A percentile compares a stretch with the other conserved stretches of the same genome.
Evolutionary conservation across 2,888 invertebrate species (phyloP).

Genomic region (Priocnemis perturbator): DNA sequence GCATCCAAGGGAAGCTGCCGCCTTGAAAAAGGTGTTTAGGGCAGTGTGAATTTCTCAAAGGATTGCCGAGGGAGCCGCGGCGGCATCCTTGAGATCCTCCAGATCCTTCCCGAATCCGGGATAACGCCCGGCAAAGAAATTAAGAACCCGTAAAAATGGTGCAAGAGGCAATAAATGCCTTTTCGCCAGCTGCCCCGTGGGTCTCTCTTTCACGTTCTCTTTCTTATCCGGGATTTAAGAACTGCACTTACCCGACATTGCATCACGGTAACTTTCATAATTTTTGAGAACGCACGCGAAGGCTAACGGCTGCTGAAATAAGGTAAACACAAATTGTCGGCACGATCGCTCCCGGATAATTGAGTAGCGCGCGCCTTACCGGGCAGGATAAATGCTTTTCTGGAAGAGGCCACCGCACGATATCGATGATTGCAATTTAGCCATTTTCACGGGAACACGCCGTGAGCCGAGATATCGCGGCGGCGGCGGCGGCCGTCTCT

Average conservation of each 20-base stretch:
- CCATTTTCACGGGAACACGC: not conserved
- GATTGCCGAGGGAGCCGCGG: constrained; percentile 41
- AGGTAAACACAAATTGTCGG: constrained; percentile 33
- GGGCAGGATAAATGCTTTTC: constrained; percentile 3
- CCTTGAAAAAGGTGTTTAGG: constrained; percentile 25
- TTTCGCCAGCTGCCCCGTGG: constrained; percentile 66
- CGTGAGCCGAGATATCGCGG: not conserved
- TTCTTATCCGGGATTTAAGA: constrained; percentile 56
- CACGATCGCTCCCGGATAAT: constrained; percentile 42
- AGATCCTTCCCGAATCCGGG: constrained; percentile 41
- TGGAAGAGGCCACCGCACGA: constrained; percentile 3
- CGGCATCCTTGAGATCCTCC: constrained; percentile 52
- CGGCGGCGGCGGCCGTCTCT: not conserved
- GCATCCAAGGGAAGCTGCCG: not conserved
- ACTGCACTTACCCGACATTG: constrained; percentile 56
- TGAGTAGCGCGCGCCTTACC: constrained; percentile 22
- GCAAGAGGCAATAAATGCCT: constrained; percentile 70
- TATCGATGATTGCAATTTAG: not conserved
- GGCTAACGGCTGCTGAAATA: constrained; percentile 22
- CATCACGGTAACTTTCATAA: constrained; percentile 57
- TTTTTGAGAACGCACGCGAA: constrained; percentile 44
- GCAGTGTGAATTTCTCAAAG: constrained; percentile 60
- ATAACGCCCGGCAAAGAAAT: constrained; percentile 56
- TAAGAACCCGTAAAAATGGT: constrained; percentile 69
- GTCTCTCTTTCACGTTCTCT: constrained; percentile 11